These are phyloP conservation scores for Casuarius casuarius DNA, from an alignment of 2,113 vertebrate species.

Conservation along the genomic window DNA sequence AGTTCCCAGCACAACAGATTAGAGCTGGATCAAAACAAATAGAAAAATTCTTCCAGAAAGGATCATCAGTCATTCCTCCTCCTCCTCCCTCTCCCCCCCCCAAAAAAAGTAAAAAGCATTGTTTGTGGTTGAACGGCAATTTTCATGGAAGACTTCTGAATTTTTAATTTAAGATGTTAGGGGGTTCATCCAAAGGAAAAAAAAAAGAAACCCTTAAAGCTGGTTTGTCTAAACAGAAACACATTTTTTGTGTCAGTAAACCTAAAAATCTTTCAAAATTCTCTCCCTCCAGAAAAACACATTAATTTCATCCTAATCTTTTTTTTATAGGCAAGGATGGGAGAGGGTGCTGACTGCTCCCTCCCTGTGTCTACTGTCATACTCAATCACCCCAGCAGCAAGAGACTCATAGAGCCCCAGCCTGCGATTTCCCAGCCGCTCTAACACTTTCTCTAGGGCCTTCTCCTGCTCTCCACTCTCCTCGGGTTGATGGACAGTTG, in stretches of 20 bases:
- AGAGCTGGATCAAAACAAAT: constrained; percentile 10
- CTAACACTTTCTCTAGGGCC: background rate
- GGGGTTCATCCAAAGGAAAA: background rate
- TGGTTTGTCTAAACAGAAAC: background rate
- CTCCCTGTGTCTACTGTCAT: background rate
- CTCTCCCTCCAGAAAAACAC: background rate
- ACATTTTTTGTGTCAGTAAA: background rate
- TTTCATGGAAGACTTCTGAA: background rate
- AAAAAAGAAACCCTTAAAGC: background rate
- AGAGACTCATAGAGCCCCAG: background rate
- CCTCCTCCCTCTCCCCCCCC: background rate
- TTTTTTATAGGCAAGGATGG: background rate
- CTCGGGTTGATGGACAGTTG: background rate
- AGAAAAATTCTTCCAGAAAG: background rate
- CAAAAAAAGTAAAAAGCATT: background rate
- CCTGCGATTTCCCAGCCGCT: background rate
- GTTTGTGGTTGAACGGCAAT: background rate
- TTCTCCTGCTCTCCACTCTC: background rate
- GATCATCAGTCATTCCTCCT: background rate
- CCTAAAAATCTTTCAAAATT: background rate
- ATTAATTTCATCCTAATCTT: background rate
- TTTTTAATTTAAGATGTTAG: constrained; percentile 4
- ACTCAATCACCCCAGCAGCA: background rate
- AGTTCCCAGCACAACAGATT: background rate
- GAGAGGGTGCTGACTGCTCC: background rate